Evolutionary conservation across 1,140 invertebrate species (phyloP).

Genomic region (Drosophila bifasciata): DNA sequence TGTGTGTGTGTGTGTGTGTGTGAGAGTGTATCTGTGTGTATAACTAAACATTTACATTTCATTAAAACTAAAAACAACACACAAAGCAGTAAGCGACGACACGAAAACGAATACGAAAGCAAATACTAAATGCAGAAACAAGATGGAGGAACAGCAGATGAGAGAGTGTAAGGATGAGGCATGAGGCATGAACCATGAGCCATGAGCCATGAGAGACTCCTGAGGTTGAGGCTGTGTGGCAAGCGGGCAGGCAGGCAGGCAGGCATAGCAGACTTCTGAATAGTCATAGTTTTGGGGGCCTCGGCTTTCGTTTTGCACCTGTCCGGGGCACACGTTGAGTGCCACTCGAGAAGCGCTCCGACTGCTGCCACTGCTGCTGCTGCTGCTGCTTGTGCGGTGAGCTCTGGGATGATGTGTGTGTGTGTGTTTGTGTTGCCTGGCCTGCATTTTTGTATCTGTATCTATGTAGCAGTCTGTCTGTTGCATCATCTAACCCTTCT

Average conservation of each 20-base stretch:
- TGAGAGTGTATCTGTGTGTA: slow-evolving; percentile 49
- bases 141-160: neutral
- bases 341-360: slow-evolving; percentile 63
- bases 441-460: slow-evolving; percentile 8
- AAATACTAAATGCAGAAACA: slow-evolving; percentile 49
- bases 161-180: too few species aligned
- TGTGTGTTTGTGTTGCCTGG: too few species aligned
- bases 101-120: slow-evolving; percentile 52
- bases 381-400: slow-evolving; percentile 17
- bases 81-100: slow-evolving; percentile 75
- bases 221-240: too few species aligned
- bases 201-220: too few species aligned
- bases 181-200: too few species aligned
- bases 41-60: slow-evolving; percentile 82
- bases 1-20: slow-evolving; percentile 8
- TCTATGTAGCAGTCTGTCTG: slow-evolving; percentile 33
- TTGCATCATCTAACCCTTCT: slow-evolving; percentile 54
- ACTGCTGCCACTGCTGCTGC: slow-evolving; percentile 15
- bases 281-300: too few species aligned
- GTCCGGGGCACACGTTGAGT: slow-evolving; percentile 65
- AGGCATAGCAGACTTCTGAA: too few species aligned
- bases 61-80: slow-evolving; percentile 82
- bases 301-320: slow-evolving; percentile 8
- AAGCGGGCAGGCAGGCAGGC: too few species aligned
- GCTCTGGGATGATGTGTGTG: slow-evolving; percentile 32